Evolutionary conservation across 1,140 invertebrate species (phyloP), one percentile per base, ranked within the genome.

Genomic region (Macrosteles quadrilineatus): DNA sequence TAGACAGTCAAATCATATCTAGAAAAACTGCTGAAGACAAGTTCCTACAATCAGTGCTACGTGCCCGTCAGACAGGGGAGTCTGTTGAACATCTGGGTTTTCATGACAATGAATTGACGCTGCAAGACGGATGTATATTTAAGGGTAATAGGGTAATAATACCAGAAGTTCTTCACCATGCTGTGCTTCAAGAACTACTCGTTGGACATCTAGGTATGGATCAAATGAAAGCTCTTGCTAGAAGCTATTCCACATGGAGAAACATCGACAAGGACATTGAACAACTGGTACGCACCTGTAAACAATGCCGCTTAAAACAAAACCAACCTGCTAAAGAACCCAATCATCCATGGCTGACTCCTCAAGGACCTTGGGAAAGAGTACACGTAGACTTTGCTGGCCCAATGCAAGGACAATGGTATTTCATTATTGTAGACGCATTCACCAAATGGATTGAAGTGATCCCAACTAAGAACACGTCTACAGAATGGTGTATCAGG

Each of bases 221-320:
- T n/a, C 79, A 79, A 71, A 87, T 84, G 77, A 87, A 87, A 74
- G 72, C 78, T n/a, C 63, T 84, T 11, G 84, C 84, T 3, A 69
- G 83, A 43, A 75, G 75, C 43, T 81, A 83, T 71, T 76, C 84
- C 9, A 86, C 80, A 73, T 87, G 84, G 82, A 80, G 78, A 19
- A 74, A 76, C 2, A 78, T 86, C 0, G 80, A 85, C 55, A 72
- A 74, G n/a, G 80, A 85, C 6, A 79, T 82, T 4, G 79, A 81
- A 74, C 27, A 50, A 3, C 68, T 77, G 27, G 76, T 77, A 9
- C 73, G 75, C 27, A 53, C 62, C 1, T 86, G 83, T 72, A 36
- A 70, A 2, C 27, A 75, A 29, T 79, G 77, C 17, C 62, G 21
- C 25, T 9, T 45, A 21, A 53, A 6, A 11, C 6, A 21, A 6